A percentile compares a stretch with the other conserved stretches of the same genome.
phyloP scores from a whole-genome alignment of 2,888 invertebrate species.

The Desoria tigrina region DNA sequence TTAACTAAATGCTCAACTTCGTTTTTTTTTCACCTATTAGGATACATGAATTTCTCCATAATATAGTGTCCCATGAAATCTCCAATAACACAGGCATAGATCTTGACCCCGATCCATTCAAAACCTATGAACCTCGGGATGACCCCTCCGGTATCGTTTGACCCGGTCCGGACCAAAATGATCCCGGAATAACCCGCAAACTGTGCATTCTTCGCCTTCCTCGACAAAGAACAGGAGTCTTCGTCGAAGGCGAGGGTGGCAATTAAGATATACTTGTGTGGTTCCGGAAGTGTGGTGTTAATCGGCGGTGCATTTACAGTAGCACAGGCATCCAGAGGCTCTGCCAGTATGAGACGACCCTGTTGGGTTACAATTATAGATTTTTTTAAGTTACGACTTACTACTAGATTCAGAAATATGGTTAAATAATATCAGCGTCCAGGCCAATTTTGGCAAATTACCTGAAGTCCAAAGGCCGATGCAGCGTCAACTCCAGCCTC shows the following conservation, averaged over 20 bases:
- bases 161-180: slow-evolving; percentile 33
- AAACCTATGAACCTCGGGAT: slow-evolving; percentile 45
- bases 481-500: slow-evolving; percentile 45
- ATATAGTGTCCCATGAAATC: slow-evolving; percentile 36
- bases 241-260: slow-evolving; percentile 27
- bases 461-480: slow-evolving; percentile 35
- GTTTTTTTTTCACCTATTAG: slow-evolving; percentile 26
- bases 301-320: slow-evolving; percentile 31
- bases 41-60: slow-evolving; percentile 36
- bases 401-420: not conserved
- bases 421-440: not conserved
- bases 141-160: slow-evolving; percentile 34
- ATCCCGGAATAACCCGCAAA: slow-evolving; percentile 40
- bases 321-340: slow-evolving; percentile 38
- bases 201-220: slow-evolving; percentile 38
- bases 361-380: slow-evolving; percentile 19
- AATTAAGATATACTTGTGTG: slow-evolving; percentile 37
- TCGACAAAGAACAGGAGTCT: slow-evolving; percentile 31
- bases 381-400: not conserved
- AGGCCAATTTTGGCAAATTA: slow-evolving; percentile 8
- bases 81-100: slow-evolving; percentile 42
- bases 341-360: slow-evolving; percentile 35
- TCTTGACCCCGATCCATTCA: slow-evolving; percentile 44
- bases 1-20: not conserved
- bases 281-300: slow-evolving; percentile 4